phyloP scores from a whole-genome alignment of 2,113 vertebrate genomes.

The Perca flavescens region DNA sequence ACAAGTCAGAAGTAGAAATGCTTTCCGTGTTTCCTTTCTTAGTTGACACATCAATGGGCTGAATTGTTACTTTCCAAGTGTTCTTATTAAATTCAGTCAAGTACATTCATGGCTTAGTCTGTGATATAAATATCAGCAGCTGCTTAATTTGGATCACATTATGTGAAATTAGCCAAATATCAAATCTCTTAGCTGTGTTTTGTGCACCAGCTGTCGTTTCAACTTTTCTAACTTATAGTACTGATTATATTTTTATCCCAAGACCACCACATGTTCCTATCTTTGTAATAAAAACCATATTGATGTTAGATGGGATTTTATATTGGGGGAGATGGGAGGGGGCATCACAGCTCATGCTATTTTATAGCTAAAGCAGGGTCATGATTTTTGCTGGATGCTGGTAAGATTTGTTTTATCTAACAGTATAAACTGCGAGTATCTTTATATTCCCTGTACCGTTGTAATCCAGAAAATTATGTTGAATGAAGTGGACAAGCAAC shows the following conservation, averaged over 20 bases:
- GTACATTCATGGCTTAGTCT: conserved; percentile 20
- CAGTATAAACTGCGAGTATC: not conserved
- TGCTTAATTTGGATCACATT: conserved; percentile 48
- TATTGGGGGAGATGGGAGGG: not conserved
- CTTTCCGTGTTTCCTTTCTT: conserved; percentile 10
- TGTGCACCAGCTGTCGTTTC: conserved; percentile 16
- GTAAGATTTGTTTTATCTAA: not conserved
- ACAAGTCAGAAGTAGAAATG: conserved; percentile 14
- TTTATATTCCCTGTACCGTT: conserved; percentile 1
- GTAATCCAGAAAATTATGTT: conserved; percentile 60
- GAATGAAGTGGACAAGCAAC: conserved; percentile 22
- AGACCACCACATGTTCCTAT: conserved; percentile 22
- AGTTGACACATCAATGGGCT: not conserved
- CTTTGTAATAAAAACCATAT: conserved; percentile 26
- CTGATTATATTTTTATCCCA: conserved; percentile 30
- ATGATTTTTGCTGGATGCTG: conserved; percentile 5
- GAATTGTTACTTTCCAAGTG: conserved; percentile 34
- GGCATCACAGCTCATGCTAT: not conserved
- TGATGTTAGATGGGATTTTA: conserved; percentile 19
- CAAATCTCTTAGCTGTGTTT: conserved; percentile 21
- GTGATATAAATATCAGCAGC: conserved; percentile 43
- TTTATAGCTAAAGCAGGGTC: conserved; percentile 6
- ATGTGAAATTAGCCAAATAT: conserved; percentile 35
- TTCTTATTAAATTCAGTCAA: conserved; percentile 32
- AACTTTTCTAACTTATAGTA: not conserved